Base-by-base conservation (phyloP, 2,888 invertebrate species). In the Eumerus sabulonum region DNA sequence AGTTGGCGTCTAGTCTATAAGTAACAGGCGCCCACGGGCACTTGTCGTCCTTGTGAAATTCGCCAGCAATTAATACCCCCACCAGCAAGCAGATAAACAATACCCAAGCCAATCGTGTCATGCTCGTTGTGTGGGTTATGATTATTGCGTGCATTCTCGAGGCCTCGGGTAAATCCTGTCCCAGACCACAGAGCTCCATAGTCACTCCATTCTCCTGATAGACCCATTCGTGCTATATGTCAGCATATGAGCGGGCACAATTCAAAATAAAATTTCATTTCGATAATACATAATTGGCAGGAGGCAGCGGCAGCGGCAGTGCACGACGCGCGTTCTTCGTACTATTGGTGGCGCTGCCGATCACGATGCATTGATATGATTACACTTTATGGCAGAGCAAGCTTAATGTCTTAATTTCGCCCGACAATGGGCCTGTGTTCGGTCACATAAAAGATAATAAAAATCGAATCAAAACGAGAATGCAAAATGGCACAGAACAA, bases 281-380 rank as follows among this genome's bases (percentile, higher is more conserved):
- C 64, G 64, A 79, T 79, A 4, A n/a, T n/a, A n/a, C n/a, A 7
- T 27, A 79, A 79, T 74, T 72, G 72, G 72, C 64, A 51, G 18
- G 13, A 18, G 38, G 38, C 27, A 50, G 19, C 42, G 38, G 27
- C 3, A 18, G 18, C 47, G n/a, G 9, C 42, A 14, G 40, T 9
- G 40, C 45, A 11, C 19, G 27, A 54, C 44, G n/a, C n/a, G n/a
- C n/a, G n/a, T n/a, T n/a, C n/a, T n/a, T n/a, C 45, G 40, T 19
- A 27, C 27, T 7, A 27, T 2, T 27, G 74, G 79, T 79, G 79
- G 79, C 79, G 79, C 74, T 79, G 79, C 79, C 74, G 79, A 79
- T 79, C 79, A 79, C 74, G 79, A 79, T 74, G 74, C 74, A 64
- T 64, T 79, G 79, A 79, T 79, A 79, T 79, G 79, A 79, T 79